A percentile compares a stretch with the other conserved stretches of the same genome.
These are phyloP conservation scores for Drosophila paramelanica DNA, from an alignment of 2,888 invertebrate genomes.

Conservation along the genomic window DNA sequence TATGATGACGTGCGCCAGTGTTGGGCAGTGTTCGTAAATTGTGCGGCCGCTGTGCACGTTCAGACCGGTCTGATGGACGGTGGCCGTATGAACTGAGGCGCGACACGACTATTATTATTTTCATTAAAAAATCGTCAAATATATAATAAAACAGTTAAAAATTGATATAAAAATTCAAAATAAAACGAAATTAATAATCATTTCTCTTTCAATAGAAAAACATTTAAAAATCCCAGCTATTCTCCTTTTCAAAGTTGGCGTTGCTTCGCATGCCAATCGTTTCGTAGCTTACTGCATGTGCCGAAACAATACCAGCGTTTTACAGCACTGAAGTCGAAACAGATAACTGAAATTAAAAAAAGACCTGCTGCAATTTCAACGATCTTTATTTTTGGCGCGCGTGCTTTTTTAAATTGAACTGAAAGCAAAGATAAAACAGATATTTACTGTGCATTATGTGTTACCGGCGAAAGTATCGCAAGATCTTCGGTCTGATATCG, in stretches of 20 bases:
- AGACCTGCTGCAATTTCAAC: slow-evolving; percentile 3
- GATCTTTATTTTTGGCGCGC: slow-evolving; percentile 21
- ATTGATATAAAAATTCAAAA: too few species aligned
- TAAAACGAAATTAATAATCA: too few species aligned
- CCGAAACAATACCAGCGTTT: neutral
- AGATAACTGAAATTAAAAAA: slow-evolving; percentile 10
- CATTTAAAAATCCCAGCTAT: too few species aligned
- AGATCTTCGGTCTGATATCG: slow-evolving; percentile 4
- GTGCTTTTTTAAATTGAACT: slow-evolving; percentile 34
- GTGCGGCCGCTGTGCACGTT: slow-evolving; percentile 19
- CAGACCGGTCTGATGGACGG: neutral
- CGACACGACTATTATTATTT: neutral
- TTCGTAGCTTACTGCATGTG: slow-evolving; percentile 1
- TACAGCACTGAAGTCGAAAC: slow-evolving; percentile 32
- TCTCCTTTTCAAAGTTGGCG: neutral
- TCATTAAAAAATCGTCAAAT: too few species aligned
- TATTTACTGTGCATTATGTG: neutral
- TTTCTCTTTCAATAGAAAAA: too few species aligned
- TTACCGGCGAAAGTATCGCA: neutral
- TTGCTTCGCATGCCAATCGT: neutral
- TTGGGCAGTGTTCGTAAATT: slow-evolving; percentile 9
- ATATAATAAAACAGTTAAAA: too few species aligned
- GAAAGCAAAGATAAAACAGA: too few species aligned
- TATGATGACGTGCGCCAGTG: slow-evolving; percentile 66
- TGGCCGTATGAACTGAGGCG: neutral